Evolutionary conservation across 2,797 vertebrate genomes (phyloP).

Genomic region (Phylloscopus collybita): DNA sequence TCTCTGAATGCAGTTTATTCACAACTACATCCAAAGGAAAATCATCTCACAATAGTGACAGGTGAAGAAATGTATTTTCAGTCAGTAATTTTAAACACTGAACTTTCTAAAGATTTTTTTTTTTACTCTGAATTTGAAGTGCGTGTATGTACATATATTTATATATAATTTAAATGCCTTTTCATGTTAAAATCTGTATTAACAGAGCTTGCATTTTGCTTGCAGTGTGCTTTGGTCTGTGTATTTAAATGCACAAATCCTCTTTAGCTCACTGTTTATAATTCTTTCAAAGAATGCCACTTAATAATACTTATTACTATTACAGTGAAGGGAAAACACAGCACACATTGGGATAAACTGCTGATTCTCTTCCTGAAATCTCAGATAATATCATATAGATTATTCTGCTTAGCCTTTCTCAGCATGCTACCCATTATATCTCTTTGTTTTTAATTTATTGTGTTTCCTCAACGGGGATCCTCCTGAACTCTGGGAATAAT

Average conservation of each 20-base stretch:
- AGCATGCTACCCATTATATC: background rate
- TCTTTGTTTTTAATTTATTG: conserved; percentile 67
- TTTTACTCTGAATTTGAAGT: background rate
- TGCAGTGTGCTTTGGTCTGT: background rate
- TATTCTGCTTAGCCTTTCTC: conserved; percentile 43
- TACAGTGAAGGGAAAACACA: background rate
- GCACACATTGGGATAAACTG: background rate
- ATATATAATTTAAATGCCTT: background rate
- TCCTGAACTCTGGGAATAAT: conserved; percentile 6
- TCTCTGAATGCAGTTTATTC: background rate
- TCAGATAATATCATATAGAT: background rate
- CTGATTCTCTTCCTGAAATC: background rate
- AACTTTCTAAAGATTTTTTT: background rate
- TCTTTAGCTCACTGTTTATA: background rate
- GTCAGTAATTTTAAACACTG: background rate
- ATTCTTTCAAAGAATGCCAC: background rate
- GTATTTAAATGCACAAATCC: background rate
- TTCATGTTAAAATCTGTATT: background rate
- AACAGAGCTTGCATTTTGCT: background rate
- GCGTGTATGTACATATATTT: background rate
- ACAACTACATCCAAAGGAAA: background rate
- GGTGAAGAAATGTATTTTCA: background rate
- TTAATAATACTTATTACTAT: background rate
- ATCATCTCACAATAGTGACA: background rate
- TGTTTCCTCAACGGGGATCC: conserved; percentile 41